phyloP scores from a whole-genome alignment of 2,113 vertebrate genomes.

The Chaenogobius annularis region DNA sequence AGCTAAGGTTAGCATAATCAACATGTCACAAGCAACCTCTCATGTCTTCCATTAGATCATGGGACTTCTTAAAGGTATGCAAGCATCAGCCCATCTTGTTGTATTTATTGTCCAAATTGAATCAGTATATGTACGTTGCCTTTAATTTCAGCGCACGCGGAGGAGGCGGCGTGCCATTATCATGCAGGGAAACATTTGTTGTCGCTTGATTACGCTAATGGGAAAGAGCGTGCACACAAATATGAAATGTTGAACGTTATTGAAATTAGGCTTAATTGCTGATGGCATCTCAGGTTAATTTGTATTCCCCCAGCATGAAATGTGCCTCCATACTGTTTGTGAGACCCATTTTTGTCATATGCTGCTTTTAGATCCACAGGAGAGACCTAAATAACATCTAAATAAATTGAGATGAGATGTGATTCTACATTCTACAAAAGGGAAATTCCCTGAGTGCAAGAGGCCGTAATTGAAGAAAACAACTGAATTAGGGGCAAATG shows the following conservation, averaged over 20 bases:
- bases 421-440: slow-evolving; percentile 1
- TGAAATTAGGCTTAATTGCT: slow-evolving; percentile 83
- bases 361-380: slow-evolving; percentile 5
- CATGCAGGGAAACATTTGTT: slow-evolving; percentile 79
- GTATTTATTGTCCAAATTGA: slow-evolving; percentile 60
- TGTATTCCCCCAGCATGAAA: slow-evolving; percentile 73
- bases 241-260: slow-evolving; percentile 81
- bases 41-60: slow-evolving; percentile 61
- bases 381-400: slow-evolving; percentile 26
- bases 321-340: slow-evolving; percentile 63
- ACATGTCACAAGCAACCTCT: slow-evolving; percentile 32
- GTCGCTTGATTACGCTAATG: slow-evolving; percentile 81
- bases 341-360: background rate
- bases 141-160: slow-evolving; percentile 63
- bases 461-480: background rate
- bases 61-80: slow-evolving; percentile 28
- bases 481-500: slow-evolving; percentile 4
- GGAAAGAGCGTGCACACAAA: slow-evolving; percentile 71
- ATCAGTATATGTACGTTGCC: slow-evolving; percentile 67
- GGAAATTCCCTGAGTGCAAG: slow-evolving; percentile 1
- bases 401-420: slow-evolving; percentile 24
- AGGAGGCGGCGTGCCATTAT: slow-evolving; percentile 71
- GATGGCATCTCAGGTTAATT: slow-evolving; percentile 82
- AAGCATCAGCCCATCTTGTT: slow-evolving; percentile 29
- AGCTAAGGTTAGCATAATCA: slow-evolving; percentile 55